A percentile compares a stretch with the other conserved stretches of the same genome.
Conservation (phyloP, 2,888 invertebrate species). For the Phengaris alcon region DNA sequence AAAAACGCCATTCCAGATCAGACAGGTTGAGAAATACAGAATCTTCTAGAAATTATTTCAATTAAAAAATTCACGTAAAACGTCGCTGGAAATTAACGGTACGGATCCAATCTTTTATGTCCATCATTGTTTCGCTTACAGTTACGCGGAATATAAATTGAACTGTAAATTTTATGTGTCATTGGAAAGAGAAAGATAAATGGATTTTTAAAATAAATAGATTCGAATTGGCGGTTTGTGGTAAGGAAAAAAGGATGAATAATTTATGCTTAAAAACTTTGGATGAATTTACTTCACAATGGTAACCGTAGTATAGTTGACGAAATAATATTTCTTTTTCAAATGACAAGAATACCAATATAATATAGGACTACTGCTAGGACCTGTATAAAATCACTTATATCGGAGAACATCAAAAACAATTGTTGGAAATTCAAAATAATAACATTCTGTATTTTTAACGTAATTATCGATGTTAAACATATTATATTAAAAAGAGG, state of each 20-base stretch:
- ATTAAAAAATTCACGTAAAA: background rate
- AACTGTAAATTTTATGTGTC: conserved; percentile 29
- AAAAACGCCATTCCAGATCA: too few species aligned
- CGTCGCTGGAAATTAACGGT: background rate
- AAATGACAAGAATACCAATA: too few species aligned
- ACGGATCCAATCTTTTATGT: conserved; percentile 13
- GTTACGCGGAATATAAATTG: conserved; percentile 29
- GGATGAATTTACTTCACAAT: background rate
- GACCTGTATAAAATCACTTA: too few species aligned
- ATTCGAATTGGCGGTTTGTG: conserved; percentile 27
- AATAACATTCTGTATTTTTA: too few species aligned
- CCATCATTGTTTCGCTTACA: conserved; percentile 29
- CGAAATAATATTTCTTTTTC: too few species aligned
- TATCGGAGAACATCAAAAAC: too few species aligned
- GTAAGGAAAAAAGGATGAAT: background rate
- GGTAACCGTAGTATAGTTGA: too few species aligned
- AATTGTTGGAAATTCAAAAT: too few species aligned
- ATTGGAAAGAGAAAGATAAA: conserved; percentile 23
- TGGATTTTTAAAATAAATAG: conserved; percentile 30
- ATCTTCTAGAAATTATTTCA: background rate
- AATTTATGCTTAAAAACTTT: background rate
- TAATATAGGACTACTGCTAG: too few species aligned
- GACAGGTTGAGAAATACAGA: too few species aligned
- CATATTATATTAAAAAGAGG: too few species aligned
- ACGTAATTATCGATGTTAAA: too few species aligned